Base-by-base conservation (phyloP, 2,113 vertebrate genomes). In the Poeciliopsis turrubarensis region DNA sequence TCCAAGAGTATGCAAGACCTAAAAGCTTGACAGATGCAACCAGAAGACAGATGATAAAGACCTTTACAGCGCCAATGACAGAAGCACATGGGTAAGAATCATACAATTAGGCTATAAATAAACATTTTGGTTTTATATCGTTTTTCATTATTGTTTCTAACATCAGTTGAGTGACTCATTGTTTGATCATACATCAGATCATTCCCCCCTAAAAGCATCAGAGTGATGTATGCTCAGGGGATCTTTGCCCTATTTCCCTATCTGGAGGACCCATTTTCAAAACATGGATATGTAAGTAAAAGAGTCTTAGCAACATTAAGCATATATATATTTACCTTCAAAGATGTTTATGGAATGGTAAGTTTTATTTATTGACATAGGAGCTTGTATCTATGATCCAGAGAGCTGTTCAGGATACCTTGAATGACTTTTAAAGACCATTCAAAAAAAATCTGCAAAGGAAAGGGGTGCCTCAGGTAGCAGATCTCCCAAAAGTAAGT, bases 31-130 rank as follows among this genome's bases (percentile, higher is more conserved):
- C 0, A 61, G 57, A 81, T 76, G 30, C 79, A 0, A 81, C 73
- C 68, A 81, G 68, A 72, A 72, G 79, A 68, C 63, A 39, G 37
- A 71, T 81, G 73, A 76, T 76, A 8, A 76, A 76, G 64, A 76
- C 72, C 26, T 62, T 67, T 51, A 3, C 68, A 63, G 73, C 79
- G 68, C 63, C 62, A 57, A 72, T 81, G 77, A 73, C 71, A 37
- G 2, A 72, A 71, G 37, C 68, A 67, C 54, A 76, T 62, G 68
- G 68, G 60, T 63, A 75, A 67, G 70, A 54, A 67, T 72, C 54
- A 68, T 29, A 62, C 34, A 71, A 8, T 12, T 13, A 61, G 47
- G 62, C 51, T 66, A 27, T 71, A 14, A 44, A 66, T 51, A 66
- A 62, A 62, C 17, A 73, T 73, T 73, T 15, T 41, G 2, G 70